phyloP scores from a whole-genome alignment of 2,797 vertebrate species.

The Poeciliopsis infans region DNA sequence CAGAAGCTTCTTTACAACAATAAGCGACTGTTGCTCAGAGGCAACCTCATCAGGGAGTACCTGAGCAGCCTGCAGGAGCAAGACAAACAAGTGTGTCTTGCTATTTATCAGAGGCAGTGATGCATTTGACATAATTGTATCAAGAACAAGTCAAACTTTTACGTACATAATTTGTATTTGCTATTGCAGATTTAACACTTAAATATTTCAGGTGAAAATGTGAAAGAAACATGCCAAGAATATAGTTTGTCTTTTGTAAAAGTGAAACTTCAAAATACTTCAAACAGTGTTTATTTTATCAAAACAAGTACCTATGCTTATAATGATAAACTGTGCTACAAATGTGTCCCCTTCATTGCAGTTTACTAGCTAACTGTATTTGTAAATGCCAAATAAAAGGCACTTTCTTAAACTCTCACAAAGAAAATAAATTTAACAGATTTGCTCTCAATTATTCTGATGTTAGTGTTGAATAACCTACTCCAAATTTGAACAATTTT shows the following conservation, averaged over 20 bases:
- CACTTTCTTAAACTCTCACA: neutral
- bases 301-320: neutral
- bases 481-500: neutral
- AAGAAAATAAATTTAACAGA: neutral
- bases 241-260: neutral
- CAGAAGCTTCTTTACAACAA: constrained; percentile 89
- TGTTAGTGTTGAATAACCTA: neutral
- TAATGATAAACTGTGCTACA: neutral
- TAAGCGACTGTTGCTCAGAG: constrained; percentile 85
- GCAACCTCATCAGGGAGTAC: constrained; percentile 80
- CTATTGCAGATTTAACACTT: neutral
- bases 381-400: neutral
- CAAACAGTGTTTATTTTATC: neutral
- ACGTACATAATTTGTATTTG: neutral
- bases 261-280: neutral
- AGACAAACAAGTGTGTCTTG: constrained; percentile 18
- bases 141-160: neutral
- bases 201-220: neutral
- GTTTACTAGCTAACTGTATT: neutral
- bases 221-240: neutral
- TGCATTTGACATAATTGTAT: neutral
- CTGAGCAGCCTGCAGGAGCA: constrained; percentile 71
- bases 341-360: neutral
- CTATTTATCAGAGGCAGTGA: neutral
- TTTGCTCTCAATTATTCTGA: neutral